Base-by-base conservation (phyloP, 2,113 vertebrate genomes). In the Phalacrocorax pelagicus region DNA sequence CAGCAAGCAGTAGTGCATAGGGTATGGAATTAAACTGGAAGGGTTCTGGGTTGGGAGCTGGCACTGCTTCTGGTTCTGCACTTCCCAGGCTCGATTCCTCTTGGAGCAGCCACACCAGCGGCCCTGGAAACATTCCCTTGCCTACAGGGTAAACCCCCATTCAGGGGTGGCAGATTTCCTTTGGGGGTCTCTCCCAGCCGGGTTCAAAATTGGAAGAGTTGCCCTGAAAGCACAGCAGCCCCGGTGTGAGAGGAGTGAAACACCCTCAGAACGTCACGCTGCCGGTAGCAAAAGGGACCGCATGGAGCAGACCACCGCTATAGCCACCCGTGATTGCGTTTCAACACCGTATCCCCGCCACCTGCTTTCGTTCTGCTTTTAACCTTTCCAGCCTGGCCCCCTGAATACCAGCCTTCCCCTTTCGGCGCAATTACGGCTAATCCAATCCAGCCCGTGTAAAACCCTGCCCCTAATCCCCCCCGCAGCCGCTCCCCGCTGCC, bases 41-140 rank as follows among this genome's bases (percentile, higher is more conserved):
- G 12, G 18, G 38, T 10, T 15, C 18, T 22, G 36, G 15, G 2
- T 2, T 29, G 65, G 21, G 71, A 72, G 62, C 57, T 16, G 23
- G 13, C 32, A 1, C 15, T 24, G 1, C 14, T 54, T 40, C 65
- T 29, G 46, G 34, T 17, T 17, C 36, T 62, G 34, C 51, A 8
- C 24, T 62, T 66, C 46, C 0, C 1, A 57, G 32, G 46, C 40
- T 81, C 71, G 21, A 2, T 19, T 65, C 79, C 24, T 22, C 52
- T 30, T 17, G 27, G 19, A 30, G 42, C 2, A 49, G 32, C 77
- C 54, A 7, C 57, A 38, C 23, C 34, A 10, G 5, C 0, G 0
- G 9, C 42, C 36, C 27, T 38, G 10, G 22, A 36, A 36, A 19
- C 3, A 5, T 12, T 11, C 52, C 63, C 32, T 36, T 24, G 13